Conservation (phyloP, 2,113 vertebrate species). For the Hippocampus abdominalis region DNA sequence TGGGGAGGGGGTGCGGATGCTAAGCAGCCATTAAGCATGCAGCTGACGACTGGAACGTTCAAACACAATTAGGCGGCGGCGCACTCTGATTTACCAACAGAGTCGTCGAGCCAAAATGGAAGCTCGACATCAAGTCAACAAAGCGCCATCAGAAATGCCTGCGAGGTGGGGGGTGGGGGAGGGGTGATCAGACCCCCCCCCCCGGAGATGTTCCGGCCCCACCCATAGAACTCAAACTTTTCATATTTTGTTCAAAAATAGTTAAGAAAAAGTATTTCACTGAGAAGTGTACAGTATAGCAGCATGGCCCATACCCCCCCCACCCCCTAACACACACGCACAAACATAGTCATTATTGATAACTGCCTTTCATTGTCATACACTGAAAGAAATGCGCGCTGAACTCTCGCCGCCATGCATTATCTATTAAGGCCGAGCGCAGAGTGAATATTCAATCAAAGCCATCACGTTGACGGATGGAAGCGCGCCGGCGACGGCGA, state of each 20-base stretch:
- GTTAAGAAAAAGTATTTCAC: neutral
- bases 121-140: slow-evolving; percentile 67
- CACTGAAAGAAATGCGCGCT: slow-evolving; percentile 14
- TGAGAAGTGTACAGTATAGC: slow-evolving; percentile 1
- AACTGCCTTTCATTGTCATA: slow-evolving; percentile 10
- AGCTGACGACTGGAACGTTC: slow-evolving; percentile 58
- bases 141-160: slow-evolving; percentile 53
- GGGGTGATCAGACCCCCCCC: slow-evolving; percentile 22
- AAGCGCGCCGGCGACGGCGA: slow-evolving; percentile 26
- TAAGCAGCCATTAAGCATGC: slow-evolving; percentile 65
- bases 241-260: neutral
- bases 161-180: no score
- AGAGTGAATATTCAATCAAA: slow-evolving; percentile 54
- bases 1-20: neutral
- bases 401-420: slow-evolving; percentile 6
- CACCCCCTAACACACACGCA: neutral
- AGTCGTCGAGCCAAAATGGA: slow-evolving; percentile 63
- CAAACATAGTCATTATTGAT: slow-evolving; percentile 24
- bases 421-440: slow-evolving; percentile 31
- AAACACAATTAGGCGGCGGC: slow-evolving; percentile 67
- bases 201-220: neutral
- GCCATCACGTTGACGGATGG: slow-evolving; percentile 48
- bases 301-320: slow-evolving; percentile 9
- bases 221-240: slow-evolving; percentile 10
- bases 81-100: slow-evolving; percentile 66